These are phyloP conservation scores for Gastrophryne carolinensis DNA, from an alignment of 2,797 vertebrate genomes.

Conservation along the genomic window DNA sequence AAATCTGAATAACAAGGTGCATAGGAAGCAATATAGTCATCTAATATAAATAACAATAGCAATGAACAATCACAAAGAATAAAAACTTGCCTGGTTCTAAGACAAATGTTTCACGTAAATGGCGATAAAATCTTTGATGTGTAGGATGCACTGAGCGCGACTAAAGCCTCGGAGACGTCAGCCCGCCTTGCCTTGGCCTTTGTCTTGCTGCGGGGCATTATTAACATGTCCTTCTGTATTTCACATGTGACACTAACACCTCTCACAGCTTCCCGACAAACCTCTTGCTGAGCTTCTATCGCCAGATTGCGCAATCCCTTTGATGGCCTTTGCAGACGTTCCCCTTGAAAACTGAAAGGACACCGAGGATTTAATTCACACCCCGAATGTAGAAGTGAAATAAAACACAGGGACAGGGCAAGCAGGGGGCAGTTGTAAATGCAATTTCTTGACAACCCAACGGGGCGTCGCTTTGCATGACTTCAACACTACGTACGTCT, in stretches of 20 bases:
- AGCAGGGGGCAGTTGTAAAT: background rate
- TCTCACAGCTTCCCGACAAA: slow-evolving; percentile 10
- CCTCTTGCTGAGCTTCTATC: slow-evolving; percentile 10
- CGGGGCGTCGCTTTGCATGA: background rate
- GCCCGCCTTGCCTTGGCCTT: background rate
- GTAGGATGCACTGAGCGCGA: no score
- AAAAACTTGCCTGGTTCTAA: no score
- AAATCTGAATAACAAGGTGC: no score
- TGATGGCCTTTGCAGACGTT: slow-evolving; percentile 56
- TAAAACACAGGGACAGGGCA: slow-evolving; percentile 59
- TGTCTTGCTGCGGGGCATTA: slow-evolving; percentile 2
- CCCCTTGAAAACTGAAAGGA: slow-evolving; percentile 71
- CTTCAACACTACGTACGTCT: background rate
- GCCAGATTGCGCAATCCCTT: slow-evolving; percentile 16
- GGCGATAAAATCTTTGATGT: no score
- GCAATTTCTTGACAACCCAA: background rate
- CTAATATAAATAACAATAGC: no score
- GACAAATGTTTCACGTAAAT: no score
- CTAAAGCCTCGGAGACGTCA: background rate
- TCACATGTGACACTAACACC: slow-evolving; percentile 25
- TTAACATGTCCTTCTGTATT: slow-evolving; percentile 12
- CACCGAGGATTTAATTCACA: slow-evolving; percentile 73
- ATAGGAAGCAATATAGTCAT: no score
- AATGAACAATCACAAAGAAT: no score
- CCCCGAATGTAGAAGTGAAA: slow-evolving; percentile 63